A percentile compares a stretch with the other conserved stretches of the same genome.
Conservation (phyloP, 2,797 vertebrate genomes). For the Artibeus lituratus region DNA sequence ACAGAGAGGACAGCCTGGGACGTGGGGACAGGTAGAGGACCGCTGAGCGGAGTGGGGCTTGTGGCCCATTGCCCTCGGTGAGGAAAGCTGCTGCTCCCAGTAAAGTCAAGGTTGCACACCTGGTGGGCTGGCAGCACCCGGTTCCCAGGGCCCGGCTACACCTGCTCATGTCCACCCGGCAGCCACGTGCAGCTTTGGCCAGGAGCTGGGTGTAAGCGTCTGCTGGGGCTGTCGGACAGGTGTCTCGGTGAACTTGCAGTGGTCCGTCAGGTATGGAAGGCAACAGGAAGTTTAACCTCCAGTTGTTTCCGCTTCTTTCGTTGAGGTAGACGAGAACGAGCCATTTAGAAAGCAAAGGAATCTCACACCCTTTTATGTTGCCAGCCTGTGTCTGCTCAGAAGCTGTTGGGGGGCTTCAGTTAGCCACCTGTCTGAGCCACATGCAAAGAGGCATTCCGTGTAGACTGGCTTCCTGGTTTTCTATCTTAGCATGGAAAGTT, state of each 20-base stretch:
- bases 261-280: neutral
- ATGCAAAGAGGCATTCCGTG: rapidly evolving
- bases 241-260: neutral
- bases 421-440: neutral
- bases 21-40: neutral
- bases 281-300: no score
- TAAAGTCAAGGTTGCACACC: neutral
- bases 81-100: rapidly evolving
- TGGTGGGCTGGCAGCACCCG: neutral
- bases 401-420: rapidly evolving
- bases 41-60: neutral
- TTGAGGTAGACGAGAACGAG: neutral
- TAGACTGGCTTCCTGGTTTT: neutral
- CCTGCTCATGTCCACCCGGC: neutral
- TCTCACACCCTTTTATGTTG: neutral
- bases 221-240: rapidly evolving
- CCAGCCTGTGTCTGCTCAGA: neutral
- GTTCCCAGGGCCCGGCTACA: neutral
- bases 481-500: neutral
- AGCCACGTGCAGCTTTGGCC: rapidly evolving
- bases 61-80: no score
- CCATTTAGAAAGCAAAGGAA: neutral
- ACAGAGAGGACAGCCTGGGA: no score
- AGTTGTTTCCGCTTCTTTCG: neutral
- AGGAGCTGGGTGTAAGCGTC: rapidly evolving